phyloP scores from a whole-genome alignment of 2,888 invertebrate genomes.

The Carterocephalus palaemon region DNA sequence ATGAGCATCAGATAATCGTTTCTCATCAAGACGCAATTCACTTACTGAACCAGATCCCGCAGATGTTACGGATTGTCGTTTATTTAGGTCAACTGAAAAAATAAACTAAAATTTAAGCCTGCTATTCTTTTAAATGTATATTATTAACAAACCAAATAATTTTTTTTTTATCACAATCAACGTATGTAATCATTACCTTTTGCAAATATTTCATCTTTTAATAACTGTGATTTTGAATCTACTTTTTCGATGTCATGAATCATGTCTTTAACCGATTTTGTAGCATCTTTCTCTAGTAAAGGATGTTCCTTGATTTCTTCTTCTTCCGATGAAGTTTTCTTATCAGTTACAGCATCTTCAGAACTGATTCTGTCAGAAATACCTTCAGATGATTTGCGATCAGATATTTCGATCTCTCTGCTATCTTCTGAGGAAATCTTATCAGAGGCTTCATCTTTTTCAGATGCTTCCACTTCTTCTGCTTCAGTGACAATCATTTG shows the following conservation, averaged over 20 bases:
- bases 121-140: background rate
- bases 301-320: constrained; percentile 49
- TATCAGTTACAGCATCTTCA: constrained; percentile 74
- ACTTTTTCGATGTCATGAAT: constrained; percentile 38
- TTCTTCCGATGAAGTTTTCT: constrained; percentile 73
- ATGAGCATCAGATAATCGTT: constrained; percentile 70
- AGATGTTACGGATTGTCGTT: constrained; percentile 71
- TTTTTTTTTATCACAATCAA: no score
- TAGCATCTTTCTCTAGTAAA: constrained; percentile 39
- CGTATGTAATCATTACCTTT: constrained; percentile 44
- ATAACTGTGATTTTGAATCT: constrained; percentile 39
- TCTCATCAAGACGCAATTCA: constrained; percentile 69
- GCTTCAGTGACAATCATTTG: constrained; percentile 74
- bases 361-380: constrained; percentile 73
- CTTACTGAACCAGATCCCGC: constrained; percentile 66
- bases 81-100: constrained; percentile 45
- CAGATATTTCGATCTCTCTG: constrained; percentile 72
- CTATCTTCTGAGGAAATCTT: constrained; percentile 77
- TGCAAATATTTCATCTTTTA: constrained; percentile 48
- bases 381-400: constrained; percentile 73
- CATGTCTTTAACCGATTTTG: constrained; percentile 36
- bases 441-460: constrained; percentile 70
- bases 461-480: constrained; percentile 66
- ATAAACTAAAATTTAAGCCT: background rate
- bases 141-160: no score